phyloP scores from a whole-genome alignment of 2,797 vertebrate species.

The Ibycter americanus region DNA sequence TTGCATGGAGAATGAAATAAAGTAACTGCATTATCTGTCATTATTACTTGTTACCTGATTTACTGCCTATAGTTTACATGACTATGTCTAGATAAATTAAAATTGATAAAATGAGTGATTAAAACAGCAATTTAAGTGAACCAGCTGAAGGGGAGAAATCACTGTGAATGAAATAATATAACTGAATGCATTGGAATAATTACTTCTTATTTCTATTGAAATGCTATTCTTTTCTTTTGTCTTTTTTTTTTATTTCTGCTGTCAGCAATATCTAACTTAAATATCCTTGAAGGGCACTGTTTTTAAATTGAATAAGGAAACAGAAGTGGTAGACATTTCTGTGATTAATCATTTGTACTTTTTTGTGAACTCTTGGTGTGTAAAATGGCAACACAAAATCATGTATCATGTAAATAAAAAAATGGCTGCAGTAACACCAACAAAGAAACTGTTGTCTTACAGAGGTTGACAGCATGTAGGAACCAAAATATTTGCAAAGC shows the following conservation, averaged over 20 bases:
- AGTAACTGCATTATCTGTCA: conserved; percentile 17
- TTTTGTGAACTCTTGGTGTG: not conserved
- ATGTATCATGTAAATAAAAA: not conserved
- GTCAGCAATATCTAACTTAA: not conserved
- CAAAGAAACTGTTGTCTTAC: not conserved
- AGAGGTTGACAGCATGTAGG: not conserved
- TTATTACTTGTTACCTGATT: conserved; percentile 60
- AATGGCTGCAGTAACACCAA: not conserved
- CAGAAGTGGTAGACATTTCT: not conserved
- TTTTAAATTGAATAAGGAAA: not conserved
- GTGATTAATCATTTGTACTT: not conserved
- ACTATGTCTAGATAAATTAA: conserved; percentile 60
- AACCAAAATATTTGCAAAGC: not conserved
- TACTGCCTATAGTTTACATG: conserved; percentile 49
- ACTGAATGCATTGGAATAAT: not conserved
- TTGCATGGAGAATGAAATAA: conserved; percentile 15
- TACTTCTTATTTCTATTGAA: conserved; percentile 12
- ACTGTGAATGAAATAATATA: conserved; percentile 38
- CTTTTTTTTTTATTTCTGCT: not conserved
- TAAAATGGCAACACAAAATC: not conserved
- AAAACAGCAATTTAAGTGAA: conserved; percentile 42
- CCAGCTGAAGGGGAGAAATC: conserved; percentile 22
- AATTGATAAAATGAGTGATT: conserved; percentile 50
- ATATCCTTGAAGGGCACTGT: conserved; percentile 9
- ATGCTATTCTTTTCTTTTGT: not conserved